phyloP scores from a whole-genome alignment of 2,113 vertebrate genomes.

The Desmodus rotundus region DNA sequence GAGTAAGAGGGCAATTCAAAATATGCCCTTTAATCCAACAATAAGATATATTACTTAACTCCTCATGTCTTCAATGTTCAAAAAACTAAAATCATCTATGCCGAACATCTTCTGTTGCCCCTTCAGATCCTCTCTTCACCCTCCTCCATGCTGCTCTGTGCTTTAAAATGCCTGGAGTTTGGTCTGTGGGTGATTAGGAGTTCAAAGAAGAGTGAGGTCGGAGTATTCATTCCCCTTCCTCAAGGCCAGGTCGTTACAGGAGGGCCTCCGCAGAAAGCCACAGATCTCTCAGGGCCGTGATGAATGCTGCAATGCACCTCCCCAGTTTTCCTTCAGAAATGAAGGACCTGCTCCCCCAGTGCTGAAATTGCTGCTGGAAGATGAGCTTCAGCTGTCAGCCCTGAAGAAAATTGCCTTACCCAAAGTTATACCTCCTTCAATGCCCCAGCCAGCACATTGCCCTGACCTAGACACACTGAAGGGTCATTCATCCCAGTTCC shows the following conservation, averaged over 20 bases:
- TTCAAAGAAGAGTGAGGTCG: not conserved
- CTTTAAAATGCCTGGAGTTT: not conserved
- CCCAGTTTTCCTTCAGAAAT: not conserved
- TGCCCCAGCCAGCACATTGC: not conserved
- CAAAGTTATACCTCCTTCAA: not conserved
- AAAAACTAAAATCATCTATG: not conserved
- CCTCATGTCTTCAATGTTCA: not conserved
- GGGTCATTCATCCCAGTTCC: not conserved
- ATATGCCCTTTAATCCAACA: not conserved
- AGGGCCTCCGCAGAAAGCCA: not conserved
- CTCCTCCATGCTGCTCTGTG: not conserved
- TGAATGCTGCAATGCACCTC: not conserved
- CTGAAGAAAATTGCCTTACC: not conserved
- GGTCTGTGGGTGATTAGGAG: not conserved
- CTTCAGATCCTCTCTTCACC: not conserved
- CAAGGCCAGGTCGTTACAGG: not conserved
- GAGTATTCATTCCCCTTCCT: not conserved
- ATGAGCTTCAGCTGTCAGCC: not conserved
- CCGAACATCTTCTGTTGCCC: not conserved
- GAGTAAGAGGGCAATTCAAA: not conserved
- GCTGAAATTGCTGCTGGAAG: not conserved
- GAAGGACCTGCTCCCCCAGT: not conserved
- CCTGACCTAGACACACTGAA: not conserved
- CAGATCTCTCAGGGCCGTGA: not conserved
- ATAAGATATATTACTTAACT: not conserved